Evolutionary conservation across 2,888 invertebrate species (phyloP).

Genomic region (Athalia circularis): DNA sequence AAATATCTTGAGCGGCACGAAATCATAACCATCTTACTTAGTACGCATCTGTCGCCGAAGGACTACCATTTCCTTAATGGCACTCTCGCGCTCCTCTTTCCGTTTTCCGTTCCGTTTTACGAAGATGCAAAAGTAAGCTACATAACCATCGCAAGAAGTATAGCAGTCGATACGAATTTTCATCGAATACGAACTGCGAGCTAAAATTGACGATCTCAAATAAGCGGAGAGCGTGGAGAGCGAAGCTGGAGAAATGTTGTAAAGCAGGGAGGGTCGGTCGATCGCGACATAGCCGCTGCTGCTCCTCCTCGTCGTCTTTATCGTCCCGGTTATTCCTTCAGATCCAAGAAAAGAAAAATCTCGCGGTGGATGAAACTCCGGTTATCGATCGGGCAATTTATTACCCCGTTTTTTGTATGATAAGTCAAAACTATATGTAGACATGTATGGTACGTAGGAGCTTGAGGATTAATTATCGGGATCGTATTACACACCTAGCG

Average conservation of each 20-base stretch:
- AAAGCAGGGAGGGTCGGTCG: too few relatives aligned
- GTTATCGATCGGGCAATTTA: too few relatives aligned
- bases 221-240: background rate
- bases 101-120: background rate
- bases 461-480: background rate
- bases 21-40: conserved; percentile 30
- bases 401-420: too few relatives aligned
- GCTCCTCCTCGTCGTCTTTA: background rate
- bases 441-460: background rate
- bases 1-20: background rate
- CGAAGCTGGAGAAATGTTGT: too few relatives aligned
- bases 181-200: background rate
- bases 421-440: background rate
- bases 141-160: too few relatives aligned
- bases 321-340: background rate
- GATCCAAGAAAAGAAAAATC: background rate
- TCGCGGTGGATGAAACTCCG: too few relatives aligned
- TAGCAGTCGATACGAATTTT: conserved; percentile 24
- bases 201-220: conserved; percentile 28
- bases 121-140: too few relatives aligned
- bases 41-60: conserved; percentile 38
- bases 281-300: too few relatives aligned
- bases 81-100: background rate
- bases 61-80: conserved; percentile 34
- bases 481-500: background rate